These are phyloP conservation scores for Heterochromis multidens DNA, from an alignment of 2,113 vertebrate genomes.

Conservation along the genomic window DNA sequence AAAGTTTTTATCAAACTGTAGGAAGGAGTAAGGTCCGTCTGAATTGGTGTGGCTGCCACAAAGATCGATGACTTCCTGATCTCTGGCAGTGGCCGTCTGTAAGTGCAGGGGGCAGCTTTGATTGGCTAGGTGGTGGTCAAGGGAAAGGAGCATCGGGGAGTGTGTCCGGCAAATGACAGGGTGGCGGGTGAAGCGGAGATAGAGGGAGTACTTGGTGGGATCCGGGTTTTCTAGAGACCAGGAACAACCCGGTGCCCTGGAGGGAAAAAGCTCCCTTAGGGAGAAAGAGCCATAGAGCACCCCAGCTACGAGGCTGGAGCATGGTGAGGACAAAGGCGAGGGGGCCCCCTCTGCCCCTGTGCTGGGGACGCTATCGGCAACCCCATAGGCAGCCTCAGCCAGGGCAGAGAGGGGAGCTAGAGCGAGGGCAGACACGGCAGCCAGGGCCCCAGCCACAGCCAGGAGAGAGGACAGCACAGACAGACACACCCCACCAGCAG, in stretches of 20 bases:
- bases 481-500: constrained; percentile 99
- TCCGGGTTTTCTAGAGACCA: constrained; percentile 99
- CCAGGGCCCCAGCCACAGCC: constrained; percentile 80
- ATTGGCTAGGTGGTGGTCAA: constrained; percentile 95
- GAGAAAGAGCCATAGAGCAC: constrained; percentile 99
- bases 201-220: constrained; percentile 98
- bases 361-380: constrained; percentile 80
- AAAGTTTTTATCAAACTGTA: constrained; percentile 98
- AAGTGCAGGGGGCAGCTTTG: constrained; percentile 85
- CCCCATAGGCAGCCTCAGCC: constrained; percentile 62
- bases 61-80: constrained; percentile 83
- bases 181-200: constrained; percentile 92
- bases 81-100: constrained; percentile 56
- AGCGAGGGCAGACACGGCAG: constrained; percentile 63
- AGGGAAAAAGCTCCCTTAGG: constrained; percentile 95
- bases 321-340: constrained; percentile 70
- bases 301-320: constrained; percentile 93
- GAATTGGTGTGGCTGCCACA: constrained; percentile 72
- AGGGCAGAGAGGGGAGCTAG: constrained; percentile 65
- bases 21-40: constrained; percentile 83
- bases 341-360: constrained; percentile 80
- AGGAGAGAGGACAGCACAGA: constrained; percentile 97
- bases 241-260: constrained; percentile 88
- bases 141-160: constrained; percentile 90
- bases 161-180: constrained; percentile 88